These are phyloP conservation scores for Nomada lathburiana DNA, from an alignment of 2,888 invertebrate genomes.

Conservation along the genomic window DNA sequence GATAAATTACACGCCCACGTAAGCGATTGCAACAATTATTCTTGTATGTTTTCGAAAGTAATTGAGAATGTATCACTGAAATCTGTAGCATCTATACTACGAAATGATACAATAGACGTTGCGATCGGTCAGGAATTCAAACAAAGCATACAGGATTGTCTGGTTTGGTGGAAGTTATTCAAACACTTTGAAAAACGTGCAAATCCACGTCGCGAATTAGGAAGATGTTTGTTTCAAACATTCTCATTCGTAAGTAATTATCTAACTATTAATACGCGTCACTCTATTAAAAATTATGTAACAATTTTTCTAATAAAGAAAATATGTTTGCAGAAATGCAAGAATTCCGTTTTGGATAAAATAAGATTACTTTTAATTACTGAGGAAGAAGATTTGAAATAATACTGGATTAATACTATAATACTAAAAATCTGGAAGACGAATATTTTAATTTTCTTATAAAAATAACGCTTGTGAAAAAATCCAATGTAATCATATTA, in stretches of 20 bases:
- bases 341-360: constrained; percentile 32
- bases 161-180: constrained; percentile 54
- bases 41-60: constrained; percentile 56
- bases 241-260: constrained; percentile 43
- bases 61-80: constrained; percentile 44
- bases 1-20: constrained; percentile 35
- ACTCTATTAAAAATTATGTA: not conserved
- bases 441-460: not conserved
- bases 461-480: not conserved
- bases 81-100: constrained; percentile 36
- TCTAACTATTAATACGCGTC: not conserved
- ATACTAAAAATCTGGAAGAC: not conserved
- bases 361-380: constrained; percentile 27
- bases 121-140: constrained; percentile 17
- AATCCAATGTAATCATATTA: constrained; percentile 27
- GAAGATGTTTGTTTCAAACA: constrained; percentile 57
- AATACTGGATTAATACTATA: not conserved
- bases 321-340: constrained; percentile 46
- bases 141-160: constrained; percentile 47
- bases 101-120: constrained; percentile 44
- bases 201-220: constrained; percentile 41
- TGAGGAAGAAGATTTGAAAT: not conserved
- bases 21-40: constrained; percentile 48
- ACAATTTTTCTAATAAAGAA: not conserved
- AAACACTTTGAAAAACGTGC: constrained; percentile 44